Conservation (phyloP, 2,888 invertebrate genomes). For the Diplolepis rosae region DNA sequence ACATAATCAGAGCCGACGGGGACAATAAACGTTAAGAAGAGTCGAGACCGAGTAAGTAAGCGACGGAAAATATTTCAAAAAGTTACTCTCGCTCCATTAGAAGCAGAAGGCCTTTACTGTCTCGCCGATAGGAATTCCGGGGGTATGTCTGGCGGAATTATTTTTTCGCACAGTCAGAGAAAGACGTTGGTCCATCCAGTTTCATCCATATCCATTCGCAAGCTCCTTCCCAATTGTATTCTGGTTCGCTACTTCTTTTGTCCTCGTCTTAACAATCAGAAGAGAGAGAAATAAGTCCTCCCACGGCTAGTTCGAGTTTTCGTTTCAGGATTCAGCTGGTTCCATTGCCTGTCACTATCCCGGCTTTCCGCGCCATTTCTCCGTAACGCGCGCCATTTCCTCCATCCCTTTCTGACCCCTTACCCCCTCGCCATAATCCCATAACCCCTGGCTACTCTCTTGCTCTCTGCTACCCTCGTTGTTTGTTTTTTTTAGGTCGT, state of each 20-base stretch:
- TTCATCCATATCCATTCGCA: slow-evolving; percentile 53
- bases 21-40: slow-evolving; percentile 45
- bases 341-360: slow-evolving; percentile 72
- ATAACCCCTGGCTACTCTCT: slow-evolving; percentile 40
- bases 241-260: slow-evolving; percentile 67
- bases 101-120: slow-evolving; percentile 68
- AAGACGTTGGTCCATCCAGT: slow-evolving; percentile 53
- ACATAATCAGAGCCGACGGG: slow-evolving; percentile 27
- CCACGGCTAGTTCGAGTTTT: slow-evolving; percentile 61
- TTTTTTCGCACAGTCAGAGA: slow-evolving; percentile 42
- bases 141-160: slow-evolving; percentile 45
- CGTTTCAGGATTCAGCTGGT: slow-evolving; percentile 57
- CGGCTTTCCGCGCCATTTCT: slow-evolving; percentile 74
- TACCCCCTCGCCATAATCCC: slow-evolving; percentile 47
- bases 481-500: slow-evolving; percentile 73
- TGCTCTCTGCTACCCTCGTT: slow-evolving; percentile 40
- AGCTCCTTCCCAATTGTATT: slow-evolving; percentile 52
- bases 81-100: slow-evolving; percentile 71
- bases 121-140: slow-evolving; percentile 62
- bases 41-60: slow-evolving; percentile 35
- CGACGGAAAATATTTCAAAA: slow-evolving; percentile 58
- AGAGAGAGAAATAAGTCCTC: slow-evolving; percentile 54
- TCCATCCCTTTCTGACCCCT: slow-evolving; percentile 65
- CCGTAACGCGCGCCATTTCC: slow-evolving; percentile 74
- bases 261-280: slow-evolving; percentile 54